Percentiles rank a stretch among this genome's conserved stretches.
These are phyloP conservation scores for Agonopterix subpropinquella DNA, from an alignment of 2,888 invertebrate species.

Conservation along the genomic window DNA sequence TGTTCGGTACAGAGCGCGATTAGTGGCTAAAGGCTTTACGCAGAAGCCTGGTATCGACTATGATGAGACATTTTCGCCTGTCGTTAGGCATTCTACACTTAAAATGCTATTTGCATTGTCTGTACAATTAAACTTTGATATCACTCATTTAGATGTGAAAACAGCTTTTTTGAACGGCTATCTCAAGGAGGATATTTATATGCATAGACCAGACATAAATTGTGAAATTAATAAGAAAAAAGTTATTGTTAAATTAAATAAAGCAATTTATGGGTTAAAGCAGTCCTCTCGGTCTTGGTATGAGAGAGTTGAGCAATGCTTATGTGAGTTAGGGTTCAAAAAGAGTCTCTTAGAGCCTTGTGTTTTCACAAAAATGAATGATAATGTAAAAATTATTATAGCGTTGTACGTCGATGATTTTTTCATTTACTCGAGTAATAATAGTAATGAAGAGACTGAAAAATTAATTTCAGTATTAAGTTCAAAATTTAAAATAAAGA, in stretches of 20 bases:
- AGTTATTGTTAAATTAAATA: neutral
- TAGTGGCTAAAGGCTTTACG: constrained; percentile 5
- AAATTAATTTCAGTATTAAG: no score
- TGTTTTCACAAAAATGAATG: no score
- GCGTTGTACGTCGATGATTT: no score
- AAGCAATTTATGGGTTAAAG: no score
- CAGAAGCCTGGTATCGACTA: neutral
- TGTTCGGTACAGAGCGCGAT: neutral
- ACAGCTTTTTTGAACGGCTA: constrained; percentile 11
- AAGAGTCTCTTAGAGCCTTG: neutral
- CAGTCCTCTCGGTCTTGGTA: no score
- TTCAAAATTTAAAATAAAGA: no score
- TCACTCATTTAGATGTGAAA: constrained; percentile 8
- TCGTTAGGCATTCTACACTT: constrained; percentile 4
- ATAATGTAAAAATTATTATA: no score
- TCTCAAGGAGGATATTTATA: constrained; percentile 6
- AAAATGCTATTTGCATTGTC: constrained; percentile 6
- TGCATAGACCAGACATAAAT: neutral
- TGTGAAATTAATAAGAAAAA: neutral
- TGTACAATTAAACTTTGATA: constrained; percentile 6
- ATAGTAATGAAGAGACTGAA: no score
- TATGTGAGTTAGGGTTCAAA: constrained; percentile 2
- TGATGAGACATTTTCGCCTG: neutral
- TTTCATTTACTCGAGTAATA: no score
- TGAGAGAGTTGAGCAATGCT: constrained; percentile 5